These are phyloP conservation scores for Saguinus midas DNA, from an alignment of 2,113 vertebrate genomes.

Conservation along the genomic window DNA sequence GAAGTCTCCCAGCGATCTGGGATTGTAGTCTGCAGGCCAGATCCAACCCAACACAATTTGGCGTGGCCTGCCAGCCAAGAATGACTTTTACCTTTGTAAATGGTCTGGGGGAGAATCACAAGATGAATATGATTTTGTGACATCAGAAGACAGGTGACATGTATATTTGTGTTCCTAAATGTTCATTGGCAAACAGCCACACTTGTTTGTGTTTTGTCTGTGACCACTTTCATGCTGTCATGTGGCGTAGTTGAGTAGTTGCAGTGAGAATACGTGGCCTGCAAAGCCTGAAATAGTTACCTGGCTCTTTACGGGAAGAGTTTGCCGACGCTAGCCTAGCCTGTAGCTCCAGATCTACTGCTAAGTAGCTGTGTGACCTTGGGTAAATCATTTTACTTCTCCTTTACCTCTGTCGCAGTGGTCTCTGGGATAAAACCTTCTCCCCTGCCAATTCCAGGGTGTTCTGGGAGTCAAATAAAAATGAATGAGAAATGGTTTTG, in stretches of 20 bases:
- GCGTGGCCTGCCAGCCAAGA: neutral
- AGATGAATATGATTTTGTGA: neutral
- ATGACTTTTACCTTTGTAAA: neutral
- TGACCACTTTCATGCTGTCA: rapidly evolving
- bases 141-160: neutral
- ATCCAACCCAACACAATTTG: neutral
- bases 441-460: neutral
- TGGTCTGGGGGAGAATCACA: neutral
- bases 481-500: neutral
- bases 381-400: neutral
- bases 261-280: rapidly evolving
- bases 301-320: neutral
- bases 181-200: neutral
- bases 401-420: neutral
- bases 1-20: neutral
- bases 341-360: neutral
- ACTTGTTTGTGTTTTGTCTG: neutral
- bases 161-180: neutral
- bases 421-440: neutral
- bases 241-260: neutral
- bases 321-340: neutral
- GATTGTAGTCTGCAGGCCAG: neutral
- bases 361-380: conserved; percentile 5
- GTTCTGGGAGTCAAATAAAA: neutral
- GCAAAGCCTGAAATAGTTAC: neutral